Evolutionary conservation across 1,140 invertebrate species (phyloP), one percentile per base, ranked within the genome.

Genomic region (Coelopa frigida): DNA sequence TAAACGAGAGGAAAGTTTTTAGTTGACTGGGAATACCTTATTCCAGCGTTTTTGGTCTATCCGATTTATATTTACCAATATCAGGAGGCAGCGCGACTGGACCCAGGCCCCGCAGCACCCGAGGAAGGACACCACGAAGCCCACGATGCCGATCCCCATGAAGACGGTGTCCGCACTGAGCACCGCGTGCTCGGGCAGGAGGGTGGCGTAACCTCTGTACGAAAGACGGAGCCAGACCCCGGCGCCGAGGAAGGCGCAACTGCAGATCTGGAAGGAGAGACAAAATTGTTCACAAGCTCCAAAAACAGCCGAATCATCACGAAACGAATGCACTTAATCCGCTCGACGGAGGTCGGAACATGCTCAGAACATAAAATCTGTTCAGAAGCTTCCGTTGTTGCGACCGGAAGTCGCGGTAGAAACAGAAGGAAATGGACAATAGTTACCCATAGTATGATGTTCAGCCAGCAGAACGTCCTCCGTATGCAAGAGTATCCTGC

Each of bases 91-190:
- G 59, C 81, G 77, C 26, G 79, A 87, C 62, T 87, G 82, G 58
- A 85, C 84, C 83, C 84, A 88, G 32, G 84, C 79, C 10, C 86
- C 86, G 61, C 85, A 88, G 67, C 85, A 89, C 40, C 84, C 86
- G 52, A 86, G 81, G 69, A 88, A 86, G 23, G 84, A 81, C 2
- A 87, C 74, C 37, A 85, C 72, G 55, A 88, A 84, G 17, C 80
- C 80, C 29, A 84, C 57, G 27, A 79, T 75, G 38, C 86, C 86
- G 14, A 80, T 73, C 22, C 74, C 73, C 35, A 88, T 77, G 50
- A 83, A 75, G 32, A 88, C 59, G 10, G 78, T 76, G 59, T 87
- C 84, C 15, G 79, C 81, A 54, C 82, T 83, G 33, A 83, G 70
- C 36, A 79, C 74, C 26, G 77, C 78, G 63, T 85, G 82, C 55